Evolutionary conservation across 2,888 invertebrate species (phyloP).

Genomic region (Eurytoma adleriae): DNA sequence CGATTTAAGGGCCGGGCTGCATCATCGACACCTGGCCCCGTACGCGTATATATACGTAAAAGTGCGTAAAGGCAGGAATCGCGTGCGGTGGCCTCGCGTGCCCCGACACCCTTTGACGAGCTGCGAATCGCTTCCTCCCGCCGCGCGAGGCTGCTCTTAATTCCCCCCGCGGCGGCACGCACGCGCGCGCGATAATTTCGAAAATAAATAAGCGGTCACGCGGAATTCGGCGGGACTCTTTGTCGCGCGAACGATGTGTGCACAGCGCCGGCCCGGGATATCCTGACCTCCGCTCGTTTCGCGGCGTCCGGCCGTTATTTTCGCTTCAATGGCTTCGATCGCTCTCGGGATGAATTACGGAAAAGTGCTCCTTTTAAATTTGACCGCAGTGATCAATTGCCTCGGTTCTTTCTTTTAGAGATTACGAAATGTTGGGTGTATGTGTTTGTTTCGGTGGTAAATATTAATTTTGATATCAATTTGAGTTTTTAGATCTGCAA

Average conservation of each 20-base stretch:
- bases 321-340: too few species aligned
- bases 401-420: too few species aligned
- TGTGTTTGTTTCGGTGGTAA: too few species aligned
- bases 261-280: too few species aligned
- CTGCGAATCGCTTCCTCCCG: constrained; percentile 27
- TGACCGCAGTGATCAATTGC: too few species aligned
- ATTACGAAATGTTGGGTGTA: too few species aligned
- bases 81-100: constrained; percentile 30
- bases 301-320: too few species aligned
- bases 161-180: not conserved
- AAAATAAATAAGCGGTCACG: constrained; percentile 9
- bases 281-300: not conserved
- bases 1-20: constrained; percentile 1
- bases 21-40: constrained; percentile 41
- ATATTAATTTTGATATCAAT: too few species aligned
- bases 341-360: too few species aligned
- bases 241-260: not conserved
- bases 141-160: not conserved
- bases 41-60: too few species aligned
- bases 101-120: constrained; percentile 23
- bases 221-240: not conserved
- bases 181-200: not conserved
- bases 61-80: constrained; percentile 7
- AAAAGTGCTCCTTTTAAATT: too few species aligned
- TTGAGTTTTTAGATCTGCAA: too few species aligned